Base-by-base conservation (phyloP, 1,140 invertebrate species). In the Habropoda laboriosa region DNA sequence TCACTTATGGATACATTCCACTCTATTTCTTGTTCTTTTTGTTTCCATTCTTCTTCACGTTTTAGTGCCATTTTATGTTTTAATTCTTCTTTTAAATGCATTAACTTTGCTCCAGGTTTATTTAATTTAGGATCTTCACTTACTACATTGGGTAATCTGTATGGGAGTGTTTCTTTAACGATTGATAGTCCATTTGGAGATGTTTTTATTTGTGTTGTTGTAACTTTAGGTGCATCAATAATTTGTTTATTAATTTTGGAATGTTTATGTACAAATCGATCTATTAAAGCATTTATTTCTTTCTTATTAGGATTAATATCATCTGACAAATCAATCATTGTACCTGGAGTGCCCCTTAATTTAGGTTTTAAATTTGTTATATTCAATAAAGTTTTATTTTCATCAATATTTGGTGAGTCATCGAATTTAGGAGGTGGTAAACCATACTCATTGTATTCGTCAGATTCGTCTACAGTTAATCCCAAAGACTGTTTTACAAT, bases 1-100 rank as follows among this genome's bases (percentile, higher is more conserved):
- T 73, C 81, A 10, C 38, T 80, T 70, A 57, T 76, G 40, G 18
- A 77, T 18, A 81, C 81, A 3, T 81, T 68, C 71, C 84, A 87
- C 24, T 86, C 82, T 38, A 89, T 86, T 67, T 90, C 88, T 27
- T 90, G 70, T 81, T 93, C 90, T 76, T 89, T 94, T 82, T 95
- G 94, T 80, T 94, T 93, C 95, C 95, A 96, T 87, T 96, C 94
- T 72, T 95, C 91, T 32, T 93, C 93, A 61, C 95, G 92, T 81
- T 94, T 94, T 53, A 93, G 91, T 2, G 93, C 93, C 85, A 97
- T 96, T 92, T 95, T 91, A 24, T 94, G 90, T 86, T 95, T 94
- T 12, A 97, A 91, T 82, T 94, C 93, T 80, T 95, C 94, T 89
- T 94, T 95, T 49, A 96, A 90, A 80, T 94, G 94, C 49, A 93